Evolutionary conservation across 2,797 vertebrate genomes (phyloP), one percentile per base, ranked within the genome.

Genomic region (Phrynocephalus forsythii): DNA sequence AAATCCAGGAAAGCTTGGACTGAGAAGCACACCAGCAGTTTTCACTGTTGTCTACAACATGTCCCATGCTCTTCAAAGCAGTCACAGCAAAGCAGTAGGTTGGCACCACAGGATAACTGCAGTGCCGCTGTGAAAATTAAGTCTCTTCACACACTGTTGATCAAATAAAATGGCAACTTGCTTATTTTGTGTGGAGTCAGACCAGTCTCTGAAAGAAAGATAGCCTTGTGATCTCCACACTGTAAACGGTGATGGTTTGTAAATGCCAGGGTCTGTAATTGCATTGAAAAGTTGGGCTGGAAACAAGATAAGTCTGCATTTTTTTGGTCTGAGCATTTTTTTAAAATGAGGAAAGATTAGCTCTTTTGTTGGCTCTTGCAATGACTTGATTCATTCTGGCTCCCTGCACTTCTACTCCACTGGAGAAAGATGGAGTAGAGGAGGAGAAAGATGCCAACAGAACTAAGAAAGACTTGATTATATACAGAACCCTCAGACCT

Each of bases 81-180:
- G 48, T n/a, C 10, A 20, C 20, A 28, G 28, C 28, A 60, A 52
- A 83, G 68, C 33, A 87, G 48, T 71, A 9, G 6, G 60, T 71
- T 50, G 8, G 48, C 68, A 56, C 71, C 26, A 30, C 6, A 24
- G 50, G n/a, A 76, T 84, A 88, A 84, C 52, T 50, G 76, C 84
- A 80, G 9, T 0, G 89, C 82, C 5, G 24, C 90, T 93, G 89
- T 89, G 92, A 93, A 95, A 94, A 93, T 93, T 91, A 89, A 73
- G 60, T 80, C 86, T 86, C 85, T 82, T 91, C 86, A 86, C 50
- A 90, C 26, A 69, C 56, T 83, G 86, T 78, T 85, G 82, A 90
- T 89, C 90, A 94, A 88, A 83, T 85, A 44, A 92, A 85, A 15
- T 88, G 26, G 33, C 81, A 60, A 18, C 22, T 68, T 28, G 20